A percentile compares a stretch with the other conserved stretches of the same genome.
Conservation (phyloP, 2,888 invertebrate species). For the Strigamia crassipes region DNA sequence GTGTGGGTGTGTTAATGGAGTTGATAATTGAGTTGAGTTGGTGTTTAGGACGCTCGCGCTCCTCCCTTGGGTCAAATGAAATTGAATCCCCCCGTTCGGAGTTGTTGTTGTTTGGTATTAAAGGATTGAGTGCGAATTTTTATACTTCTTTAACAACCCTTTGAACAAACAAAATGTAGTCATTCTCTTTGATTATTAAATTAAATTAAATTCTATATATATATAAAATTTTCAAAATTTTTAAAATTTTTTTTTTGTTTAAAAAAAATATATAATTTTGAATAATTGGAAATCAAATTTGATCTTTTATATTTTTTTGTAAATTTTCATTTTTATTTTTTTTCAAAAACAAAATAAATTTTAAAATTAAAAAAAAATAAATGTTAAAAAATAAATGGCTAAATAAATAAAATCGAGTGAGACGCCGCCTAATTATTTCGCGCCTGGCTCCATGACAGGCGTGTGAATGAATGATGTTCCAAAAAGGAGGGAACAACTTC, state of each 20-base stretch:
- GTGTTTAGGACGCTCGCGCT: constrained; percentile 12
- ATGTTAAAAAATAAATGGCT: background rate
- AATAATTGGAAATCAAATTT: background rate
- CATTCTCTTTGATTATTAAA: background rate
- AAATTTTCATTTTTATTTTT: too few relatives aligned
- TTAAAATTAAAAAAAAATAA: background rate
- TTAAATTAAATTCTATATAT: too few relatives aligned
- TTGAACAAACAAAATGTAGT: too few relatives aligned
- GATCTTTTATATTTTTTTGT: background rate
- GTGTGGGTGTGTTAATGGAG: constrained; percentile 31
- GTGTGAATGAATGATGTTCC: constrained; percentile 17
- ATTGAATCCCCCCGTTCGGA: background rate
- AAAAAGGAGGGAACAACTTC: constrained; percentile 27
- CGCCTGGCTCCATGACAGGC: constrained; percentile 28
- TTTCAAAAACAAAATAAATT: background rate
- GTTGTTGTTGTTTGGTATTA: constrained; percentile 19
- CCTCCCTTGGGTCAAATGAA: constrained; percentile 27
- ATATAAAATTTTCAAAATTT: too few relatives aligned
- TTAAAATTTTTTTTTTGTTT: too few relatives aligned
- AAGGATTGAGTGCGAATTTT: background rate
- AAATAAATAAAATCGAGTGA: constrained; percentile 29
- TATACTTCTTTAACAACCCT: too few relatives aligned
- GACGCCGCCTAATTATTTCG: constrained; percentile 34
- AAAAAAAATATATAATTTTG: too few relatives aligned
- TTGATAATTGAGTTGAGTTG: constrained; percentile 35